phyloP scores from a whole-genome alignment of 2,797 vertebrate species.

The Tenualosa ilisha region DNA sequence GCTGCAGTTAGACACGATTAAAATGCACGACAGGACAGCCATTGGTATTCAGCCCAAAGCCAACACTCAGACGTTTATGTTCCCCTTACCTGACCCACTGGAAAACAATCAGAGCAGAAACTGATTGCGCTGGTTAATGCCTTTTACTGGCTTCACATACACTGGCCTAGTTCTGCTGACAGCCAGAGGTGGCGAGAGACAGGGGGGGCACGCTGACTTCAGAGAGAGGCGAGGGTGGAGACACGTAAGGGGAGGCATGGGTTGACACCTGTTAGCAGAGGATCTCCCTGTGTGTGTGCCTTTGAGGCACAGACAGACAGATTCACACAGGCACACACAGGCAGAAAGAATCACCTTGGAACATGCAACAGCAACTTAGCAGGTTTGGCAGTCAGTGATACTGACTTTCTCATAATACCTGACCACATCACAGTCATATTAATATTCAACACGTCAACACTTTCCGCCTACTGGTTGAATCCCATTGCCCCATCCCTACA shows the following conservation, averaged over 20 bases:
- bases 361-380: neutral
- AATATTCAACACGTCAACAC: neutral
- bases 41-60: slow-evolving; percentile 51
- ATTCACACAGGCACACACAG: neutral
- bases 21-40: slow-evolving; percentile 57
- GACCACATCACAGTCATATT: neutral
- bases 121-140: slow-evolving; percentile 67
- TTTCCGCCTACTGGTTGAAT: neutral
- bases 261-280: neutral
- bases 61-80: slow-evolving; percentile 64
- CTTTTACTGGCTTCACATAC: slow-evolving; percentile 62
- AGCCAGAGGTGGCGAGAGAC: slow-evolving; percentile 40
- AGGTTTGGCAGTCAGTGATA: neutral
- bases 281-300: neutral
- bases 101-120: slow-evolving; percentile 75
- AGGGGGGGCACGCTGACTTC: neutral
- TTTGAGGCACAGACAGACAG: neutral
- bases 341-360: neutral
- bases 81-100: slow-evolving; percentile 54
- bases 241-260: neutral
- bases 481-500: too few relatives aligned
- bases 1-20: slow-evolving; percentile 55
- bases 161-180: slow-evolving; percentile 61
- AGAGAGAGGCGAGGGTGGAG: neutral
- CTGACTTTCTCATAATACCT: neutral